A percentile compares a stretch with the other conserved stretches of the same genome.
phyloP scores from a whole-genome alignment of 2,113 vertebrate genomes.

The Centropus bengalensis region DNA sequence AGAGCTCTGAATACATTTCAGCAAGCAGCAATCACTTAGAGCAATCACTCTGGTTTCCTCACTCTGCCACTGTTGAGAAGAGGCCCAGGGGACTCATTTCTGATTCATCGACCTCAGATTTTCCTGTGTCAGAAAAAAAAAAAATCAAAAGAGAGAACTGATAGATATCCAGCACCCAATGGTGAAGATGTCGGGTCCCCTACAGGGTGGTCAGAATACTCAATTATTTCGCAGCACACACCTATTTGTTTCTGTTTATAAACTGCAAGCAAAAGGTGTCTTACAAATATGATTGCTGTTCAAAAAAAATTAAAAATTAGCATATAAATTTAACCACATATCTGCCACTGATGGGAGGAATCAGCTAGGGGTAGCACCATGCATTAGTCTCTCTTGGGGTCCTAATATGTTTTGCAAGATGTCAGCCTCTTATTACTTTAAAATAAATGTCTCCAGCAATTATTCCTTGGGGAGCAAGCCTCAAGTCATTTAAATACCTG shows the following conservation, averaged over 20 bases:
- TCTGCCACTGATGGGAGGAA: not conserved
- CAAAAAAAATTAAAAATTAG: not conserved
- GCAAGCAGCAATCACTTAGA: not conserved
- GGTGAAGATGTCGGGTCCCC: not conserved
- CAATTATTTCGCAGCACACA: rapidly evolving
- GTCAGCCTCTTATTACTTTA: not conserved
- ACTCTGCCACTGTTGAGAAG: not conserved
- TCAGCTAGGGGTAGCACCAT: not conserved
- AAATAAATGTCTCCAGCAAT: not conserved
- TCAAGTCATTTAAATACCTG: not conserved
- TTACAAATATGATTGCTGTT: not conserved
- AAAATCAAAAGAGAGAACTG: not conserved
- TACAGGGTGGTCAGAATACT: not conserved
- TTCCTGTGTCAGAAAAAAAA: not conserved
- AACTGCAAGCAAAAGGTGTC: not conserved
- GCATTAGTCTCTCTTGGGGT: not conserved
- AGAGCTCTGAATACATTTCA: constrained; percentile 10
- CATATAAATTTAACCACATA: not conserved
- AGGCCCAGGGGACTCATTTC: not conserved
- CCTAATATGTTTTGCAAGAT: constrained; percentile 1
- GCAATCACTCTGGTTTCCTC: not conserved
- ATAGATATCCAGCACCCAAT: not conserved
- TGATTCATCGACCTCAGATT: not conserved
- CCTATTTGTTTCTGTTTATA: not conserved
- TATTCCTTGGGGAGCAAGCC: not conserved